phyloP scores from a whole-genome alignment of 2,888 invertebrate species.

The Proisotoma minuta region DNA sequence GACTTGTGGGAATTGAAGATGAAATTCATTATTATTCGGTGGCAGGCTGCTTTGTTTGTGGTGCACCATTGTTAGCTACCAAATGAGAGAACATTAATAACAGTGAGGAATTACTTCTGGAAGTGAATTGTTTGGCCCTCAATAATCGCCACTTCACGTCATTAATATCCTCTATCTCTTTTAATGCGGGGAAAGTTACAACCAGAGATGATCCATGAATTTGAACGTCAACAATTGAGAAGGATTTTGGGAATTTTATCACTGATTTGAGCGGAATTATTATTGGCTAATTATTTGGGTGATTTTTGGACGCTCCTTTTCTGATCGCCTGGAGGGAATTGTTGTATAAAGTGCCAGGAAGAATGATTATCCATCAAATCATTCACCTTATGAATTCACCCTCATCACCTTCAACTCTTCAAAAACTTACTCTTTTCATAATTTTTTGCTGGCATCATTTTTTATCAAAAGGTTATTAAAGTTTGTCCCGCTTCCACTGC shows the following conservation, averaged over 20 bases:
- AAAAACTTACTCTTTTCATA: conserved; percentile 4
- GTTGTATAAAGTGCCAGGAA: conserved; percentile 13
- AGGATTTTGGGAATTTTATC: no score
- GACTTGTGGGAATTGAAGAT: background rate
- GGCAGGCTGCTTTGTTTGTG: background rate
- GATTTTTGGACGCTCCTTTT: no score
- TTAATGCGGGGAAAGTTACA: no score
- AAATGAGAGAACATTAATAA: background rate
- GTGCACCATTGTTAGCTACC: background rate
- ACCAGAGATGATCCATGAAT: no score
- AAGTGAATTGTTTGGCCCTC: no score
- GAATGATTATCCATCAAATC: conserved; percentile 17
- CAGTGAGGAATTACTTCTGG: background rate
- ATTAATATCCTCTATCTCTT: background rate
- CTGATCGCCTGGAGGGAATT: background rate
- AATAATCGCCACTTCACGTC: background rate
- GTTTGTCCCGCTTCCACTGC: background rate
- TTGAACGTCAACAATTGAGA: no score
- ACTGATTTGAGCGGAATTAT: no score
- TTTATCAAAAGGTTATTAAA: conserved; percentile 10
- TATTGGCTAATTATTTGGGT: no score
- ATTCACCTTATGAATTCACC: no score
- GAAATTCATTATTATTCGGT: background rate
- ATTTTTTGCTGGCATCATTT: conserved; percentile 4
- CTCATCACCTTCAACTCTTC: conserved; percentile 14